Conservation (phyloP, 2,113 vertebrate genomes). For the Candoia aspera region DNA sequence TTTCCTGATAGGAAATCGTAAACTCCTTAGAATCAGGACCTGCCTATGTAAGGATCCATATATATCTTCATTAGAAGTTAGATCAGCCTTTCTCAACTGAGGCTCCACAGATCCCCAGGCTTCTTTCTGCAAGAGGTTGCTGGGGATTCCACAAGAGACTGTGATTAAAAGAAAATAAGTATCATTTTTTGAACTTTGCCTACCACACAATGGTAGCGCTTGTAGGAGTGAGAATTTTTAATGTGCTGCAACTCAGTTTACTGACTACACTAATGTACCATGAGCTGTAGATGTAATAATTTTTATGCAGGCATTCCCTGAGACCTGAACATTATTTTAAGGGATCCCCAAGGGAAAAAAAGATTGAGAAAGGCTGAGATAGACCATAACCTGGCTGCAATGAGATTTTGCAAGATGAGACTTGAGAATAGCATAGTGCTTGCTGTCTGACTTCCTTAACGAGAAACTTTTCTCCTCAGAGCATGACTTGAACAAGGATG, state of each 20-base stretch:
- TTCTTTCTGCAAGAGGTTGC: neutral
- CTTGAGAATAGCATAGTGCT: too few species aligned
- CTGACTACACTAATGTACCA: neutral
- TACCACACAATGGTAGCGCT: neutral
- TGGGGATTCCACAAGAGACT: neutral
- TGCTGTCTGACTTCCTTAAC: too few species aligned
- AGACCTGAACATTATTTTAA: neutral
- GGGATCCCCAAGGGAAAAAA: neutral
- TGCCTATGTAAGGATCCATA: neutral
- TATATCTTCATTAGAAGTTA: neutral
- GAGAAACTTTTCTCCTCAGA: neutral
- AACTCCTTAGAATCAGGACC: neutral
- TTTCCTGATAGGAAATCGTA: neutral
- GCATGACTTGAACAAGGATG: neutral
- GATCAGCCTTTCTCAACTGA: neutral
- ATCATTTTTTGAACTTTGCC: neutral
- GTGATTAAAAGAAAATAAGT: neutral
- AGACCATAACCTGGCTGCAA: too few species aligned
- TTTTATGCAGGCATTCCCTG: neutral
- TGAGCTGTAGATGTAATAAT: neutral
- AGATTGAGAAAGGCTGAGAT: neutral
- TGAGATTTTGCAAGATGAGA: neutral
- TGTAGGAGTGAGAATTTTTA: neutral
- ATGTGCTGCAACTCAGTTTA: neutral
- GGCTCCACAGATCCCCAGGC: neutral